Evolutionary conservation across 2,888 invertebrate species (phyloP), one percentile per base, ranked within the genome.

Genomic region (Pseudoips prasinana): DNA sequence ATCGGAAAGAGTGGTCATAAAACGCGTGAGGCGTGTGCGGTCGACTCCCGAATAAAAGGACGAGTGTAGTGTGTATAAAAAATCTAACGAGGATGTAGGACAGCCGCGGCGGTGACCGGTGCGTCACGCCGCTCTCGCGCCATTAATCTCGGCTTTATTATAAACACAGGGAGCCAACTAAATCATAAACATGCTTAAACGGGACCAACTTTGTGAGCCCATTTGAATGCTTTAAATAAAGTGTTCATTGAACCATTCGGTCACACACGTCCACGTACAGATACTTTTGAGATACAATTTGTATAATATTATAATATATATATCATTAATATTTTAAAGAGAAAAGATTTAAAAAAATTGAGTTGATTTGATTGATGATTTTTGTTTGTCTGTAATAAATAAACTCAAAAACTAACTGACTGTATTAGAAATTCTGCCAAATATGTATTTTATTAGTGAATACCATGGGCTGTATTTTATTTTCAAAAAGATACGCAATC

Each of bases 111-210:
- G 29, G 37, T 17, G 39, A 51, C 39, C 39, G 66, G 60, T 62
- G 64, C 68, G 58, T 59, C 54, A 64, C 60, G 58, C 62, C 58
- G 54, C 65, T 51, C 62, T 56, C 65, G 57, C 53, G 53, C 68
- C 81, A 83, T 85, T 80, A 81, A 85, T 86, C 77, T 74, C 63
- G 46, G 67, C 70, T 81, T 82, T 84, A 84, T 81, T 83, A 82
- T 85, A 84, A 84, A 84, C 82, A 81, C 68, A 66, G 73, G 56
- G 56, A 68, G 68, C 70, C 50, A 66, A 68, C 74, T 77, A 70
- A 80, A 84, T 84, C 80, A 80, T 83, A 83, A 84, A 81, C 80
- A 78, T 69, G 60, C 67, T 78, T 75, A 73, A 74, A 66, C 64
- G 44, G 46, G 33, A 42, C 42, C 37, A 57, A 58, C 63, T 65